phyloP scores from a whole-genome alignment of 2,797 vertebrate genomes.

The Halcyon chelicuti region DNA sequence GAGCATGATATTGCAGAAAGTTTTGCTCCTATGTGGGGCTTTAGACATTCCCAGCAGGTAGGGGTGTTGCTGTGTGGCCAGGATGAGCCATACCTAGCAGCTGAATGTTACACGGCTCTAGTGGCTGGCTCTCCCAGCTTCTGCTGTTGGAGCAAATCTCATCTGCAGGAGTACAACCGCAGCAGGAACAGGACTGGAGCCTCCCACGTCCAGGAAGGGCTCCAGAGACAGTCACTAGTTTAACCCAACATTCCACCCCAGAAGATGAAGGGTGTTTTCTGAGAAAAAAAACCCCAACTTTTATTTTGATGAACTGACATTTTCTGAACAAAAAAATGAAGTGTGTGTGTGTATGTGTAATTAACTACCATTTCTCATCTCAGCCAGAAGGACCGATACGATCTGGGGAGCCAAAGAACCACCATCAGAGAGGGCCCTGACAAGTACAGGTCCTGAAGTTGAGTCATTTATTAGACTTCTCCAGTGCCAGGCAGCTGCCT shows the following conservation, averaged over 20 bases:
- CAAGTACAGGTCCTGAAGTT: not conserved
- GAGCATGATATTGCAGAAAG: not conserved
- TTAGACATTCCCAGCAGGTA: rapidly evolving
- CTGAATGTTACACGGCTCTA: rapidly evolving
- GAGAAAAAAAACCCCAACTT: not conserved
- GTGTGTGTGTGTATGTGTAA: not conserved
- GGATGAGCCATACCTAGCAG: not conserved
- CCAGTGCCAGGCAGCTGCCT: not conserved
- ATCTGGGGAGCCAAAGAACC: not conserved
- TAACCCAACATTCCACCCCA: not conserved
- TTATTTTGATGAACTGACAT: not conserved
- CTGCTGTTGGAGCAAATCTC: not conserved
- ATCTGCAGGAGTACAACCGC: not conserved
- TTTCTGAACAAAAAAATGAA: not conserved
- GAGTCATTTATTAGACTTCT: not conserved
- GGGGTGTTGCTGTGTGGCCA: not conserved
- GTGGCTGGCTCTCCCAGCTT: not conserved
- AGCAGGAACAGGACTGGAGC: not conserved
- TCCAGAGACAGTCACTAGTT: not conserved
- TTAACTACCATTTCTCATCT: not conserved
- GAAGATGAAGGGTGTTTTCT: not conserved
- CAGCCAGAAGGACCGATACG: not conserved
- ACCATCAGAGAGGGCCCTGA: not conserved
- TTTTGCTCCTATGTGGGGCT: not conserved
- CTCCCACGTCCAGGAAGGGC: not conserved